These are phyloP conservation scores for Linnaemya vulpina DNA, from an alignment of 2,888 invertebrate species.

Conservation along the genomic window DNA sequence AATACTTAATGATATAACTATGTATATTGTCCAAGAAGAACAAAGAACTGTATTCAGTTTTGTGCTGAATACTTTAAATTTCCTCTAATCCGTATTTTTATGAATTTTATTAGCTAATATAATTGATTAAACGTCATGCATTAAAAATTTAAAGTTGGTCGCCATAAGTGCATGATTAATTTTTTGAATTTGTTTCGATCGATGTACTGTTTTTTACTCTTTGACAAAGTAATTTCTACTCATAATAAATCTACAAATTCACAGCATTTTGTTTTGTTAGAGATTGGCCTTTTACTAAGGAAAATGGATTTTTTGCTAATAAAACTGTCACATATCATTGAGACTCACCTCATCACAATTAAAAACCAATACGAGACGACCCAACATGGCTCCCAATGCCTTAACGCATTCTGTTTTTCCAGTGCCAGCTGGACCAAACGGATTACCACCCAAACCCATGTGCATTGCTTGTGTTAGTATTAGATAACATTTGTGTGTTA, in stretches of 20 bases:
- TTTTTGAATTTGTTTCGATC: too few species aligned
- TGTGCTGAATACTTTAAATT: too few species aligned
- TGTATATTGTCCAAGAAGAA: too few species aligned
- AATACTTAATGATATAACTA: too few species aligned
- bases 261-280: background rate
- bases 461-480: constrained; percentile 98
- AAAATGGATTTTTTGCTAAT: constrained; percentile 17
- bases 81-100: too few species aligned
- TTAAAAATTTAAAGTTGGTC: too few species aligned
- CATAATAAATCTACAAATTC: background rate
- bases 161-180: too few species aligned
- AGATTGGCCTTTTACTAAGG: background rate
- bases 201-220: too few species aligned
- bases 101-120: too few species aligned
- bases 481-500: constrained; percentile 98
- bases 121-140: too few species aligned
- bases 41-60: too few species aligned
- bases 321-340: background rate
- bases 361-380: constrained; percentile 96
- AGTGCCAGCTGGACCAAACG: constrained; percentile 99
- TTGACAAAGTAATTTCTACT: background rate
- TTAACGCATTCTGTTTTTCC: constrained; percentile 99
- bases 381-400: constrained; percentile 94
- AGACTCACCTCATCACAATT: constrained; percentile 95
- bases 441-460: constrained; percentile 98